Evolutionary conservation across 1,140 invertebrate species (phyloP).

Genomic region (Trichoplusia ni): DNA sequence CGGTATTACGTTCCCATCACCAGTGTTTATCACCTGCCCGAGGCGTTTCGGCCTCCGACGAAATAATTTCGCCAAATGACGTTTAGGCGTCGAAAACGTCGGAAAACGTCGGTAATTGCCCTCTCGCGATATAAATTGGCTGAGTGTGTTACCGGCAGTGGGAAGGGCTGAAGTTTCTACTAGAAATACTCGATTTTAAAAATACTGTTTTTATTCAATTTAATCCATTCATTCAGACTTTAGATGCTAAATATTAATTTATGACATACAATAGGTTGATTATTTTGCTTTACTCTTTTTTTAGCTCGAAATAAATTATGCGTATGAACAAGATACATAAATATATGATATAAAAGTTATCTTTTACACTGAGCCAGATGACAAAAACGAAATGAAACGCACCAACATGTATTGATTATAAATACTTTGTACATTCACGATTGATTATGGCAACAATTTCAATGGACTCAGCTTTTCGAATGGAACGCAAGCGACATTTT

Average conservation of each 20-base stretch:
- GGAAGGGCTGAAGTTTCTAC: constrained; percentile 48
- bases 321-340: not conserved
- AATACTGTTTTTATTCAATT: not conserved
- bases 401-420: no score
- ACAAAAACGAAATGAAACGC: no score
- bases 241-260: no score
- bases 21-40: constrained; percentile 42
- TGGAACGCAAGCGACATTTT: no score
- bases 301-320: not conserved
- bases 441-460: no score
- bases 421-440: no score
- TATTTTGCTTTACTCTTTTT: no score
- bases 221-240: no score
- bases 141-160: constrained; percentile 63
- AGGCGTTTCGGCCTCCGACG: constrained; percentile 46
- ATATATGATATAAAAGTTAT: not conserved
- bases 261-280: no score
- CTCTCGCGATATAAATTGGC: constrained; percentile 70
- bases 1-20: constrained; percentile 17
- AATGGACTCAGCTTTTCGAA: no score
- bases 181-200: constrained; percentile 33
- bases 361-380: no score
- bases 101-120: constrained; percentile 66
- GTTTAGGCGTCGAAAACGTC: constrained; percentile 62
- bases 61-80: constrained; percentile 70